A percentile compares a stretch with the other conserved stretches of the same genome.
These are phyloP conservation scores for Vireo altiloquus DNA, from an alignment of 2,113 vertebrate species.

Conservation along the genomic window DNA sequence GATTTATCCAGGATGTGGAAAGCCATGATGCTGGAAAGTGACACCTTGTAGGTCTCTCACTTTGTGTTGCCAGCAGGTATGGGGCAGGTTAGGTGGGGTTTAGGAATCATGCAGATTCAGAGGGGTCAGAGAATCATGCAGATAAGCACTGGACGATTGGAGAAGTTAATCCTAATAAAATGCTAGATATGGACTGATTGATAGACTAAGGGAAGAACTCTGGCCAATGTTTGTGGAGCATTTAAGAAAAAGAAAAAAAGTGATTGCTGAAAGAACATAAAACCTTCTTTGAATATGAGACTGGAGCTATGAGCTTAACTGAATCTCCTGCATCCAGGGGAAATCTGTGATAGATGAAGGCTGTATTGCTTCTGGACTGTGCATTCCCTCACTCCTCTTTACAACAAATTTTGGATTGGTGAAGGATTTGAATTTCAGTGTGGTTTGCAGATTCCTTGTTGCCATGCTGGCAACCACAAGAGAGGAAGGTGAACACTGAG, in stretches of 20 bases:
- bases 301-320: neutral
- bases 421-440: neutral
- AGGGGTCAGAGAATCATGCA: neutral
- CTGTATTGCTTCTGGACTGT: neutral
- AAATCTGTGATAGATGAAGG: neutral
- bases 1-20: neutral
- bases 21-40: neutral
- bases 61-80: neutral
- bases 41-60: neutral
- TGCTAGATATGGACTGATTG: neutral
- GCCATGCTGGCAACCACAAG: too few relatives aligned
- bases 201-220: neutral
- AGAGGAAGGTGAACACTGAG: neutral
- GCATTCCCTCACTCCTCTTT: neutral
- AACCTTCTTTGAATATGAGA: accelerated
- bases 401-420: neutral
- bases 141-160: neutral
- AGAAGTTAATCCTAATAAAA: neutral
- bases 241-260: neutral
- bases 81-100: neutral
- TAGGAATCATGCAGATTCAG: too few relatives aligned
- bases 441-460: neutral
- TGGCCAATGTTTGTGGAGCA: neutral
- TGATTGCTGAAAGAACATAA: neutral
- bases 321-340: neutral